Percentiles rank a stretch among this genome's conserved stretches.
Conservation (phyloP, 1,140 invertebrate species). For the Meteorus sp. region DNA sequence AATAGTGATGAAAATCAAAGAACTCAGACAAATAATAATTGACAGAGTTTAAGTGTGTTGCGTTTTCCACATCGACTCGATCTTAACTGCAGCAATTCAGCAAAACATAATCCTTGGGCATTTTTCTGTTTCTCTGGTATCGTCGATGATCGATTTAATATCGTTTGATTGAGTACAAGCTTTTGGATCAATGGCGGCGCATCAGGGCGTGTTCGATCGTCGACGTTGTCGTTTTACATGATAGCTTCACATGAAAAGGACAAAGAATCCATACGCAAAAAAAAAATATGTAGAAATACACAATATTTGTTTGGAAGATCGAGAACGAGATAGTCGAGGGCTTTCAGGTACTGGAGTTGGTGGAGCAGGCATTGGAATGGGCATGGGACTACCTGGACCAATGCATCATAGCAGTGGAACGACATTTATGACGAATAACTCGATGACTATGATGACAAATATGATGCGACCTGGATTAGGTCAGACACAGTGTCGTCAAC, state of each 20-base stretch:
- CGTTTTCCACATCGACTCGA: neutral
- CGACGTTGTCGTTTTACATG: slow-evolving; percentile 8
- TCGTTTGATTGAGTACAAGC: too few relatives aligned
- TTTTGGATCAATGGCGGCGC: too few relatives aligned
- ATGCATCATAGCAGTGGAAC: slow-evolving; percentile 40
- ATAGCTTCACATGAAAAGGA: too few relatives aligned
- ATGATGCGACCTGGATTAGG: slow-evolving; percentile 40
- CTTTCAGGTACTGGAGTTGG: slow-evolving; percentile 57
- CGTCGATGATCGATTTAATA: slow-evolving; percentile 6
- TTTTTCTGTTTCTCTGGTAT: neutral
- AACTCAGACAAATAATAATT: neutral
- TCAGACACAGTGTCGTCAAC: slow-evolving; percentile 59
- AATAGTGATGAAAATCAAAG: too few relatives aligned
- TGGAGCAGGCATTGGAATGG: slow-evolving; percentile 41
- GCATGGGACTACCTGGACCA: slow-evolving; percentile 44
- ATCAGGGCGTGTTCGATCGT: slow-evolving; percentile 3
- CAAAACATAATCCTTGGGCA: neutral
- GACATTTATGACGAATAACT: slow-evolving; percentile 28
- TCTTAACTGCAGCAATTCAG: neutral
- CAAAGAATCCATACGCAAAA: slow-evolving; percentile 5
- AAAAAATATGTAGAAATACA: slow-evolving; percentile 19
- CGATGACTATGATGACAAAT: slow-evolving; percentile 32
- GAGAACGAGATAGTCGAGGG: slow-evolving; percentile 53
- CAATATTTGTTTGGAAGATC: slow-evolving; percentile 32
- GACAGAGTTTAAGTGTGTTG: neutral